A percentile compares a stretch with the other conserved stretches of the same genome.
Conservation (phyloP, 92 coral and sea anemone species). For the Porites cylindrica region DNA sequence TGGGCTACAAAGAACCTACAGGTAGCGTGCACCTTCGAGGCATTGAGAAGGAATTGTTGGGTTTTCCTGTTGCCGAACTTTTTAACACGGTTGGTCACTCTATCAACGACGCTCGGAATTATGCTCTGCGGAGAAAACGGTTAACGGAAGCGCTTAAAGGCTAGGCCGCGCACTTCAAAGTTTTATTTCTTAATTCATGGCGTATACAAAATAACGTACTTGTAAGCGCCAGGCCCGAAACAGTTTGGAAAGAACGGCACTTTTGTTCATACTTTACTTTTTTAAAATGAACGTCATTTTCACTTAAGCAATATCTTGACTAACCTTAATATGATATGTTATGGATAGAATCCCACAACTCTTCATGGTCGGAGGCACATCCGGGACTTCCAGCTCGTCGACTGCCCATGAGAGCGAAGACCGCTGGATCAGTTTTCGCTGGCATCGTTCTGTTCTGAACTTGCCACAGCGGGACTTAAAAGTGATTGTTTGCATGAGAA, state of each 20-base stretch:
- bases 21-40: neutral
- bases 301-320: neutral
- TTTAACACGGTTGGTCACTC: neutral
- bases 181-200: too few relatives aligned
- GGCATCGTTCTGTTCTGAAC: constrained; percentile 59
- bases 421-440: constrained; percentile 77
- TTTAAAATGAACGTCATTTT: neutral
- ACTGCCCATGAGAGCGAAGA: constrained; percentile 71
- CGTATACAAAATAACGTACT: too few relatives aligned
- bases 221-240: too few relatives aligned
- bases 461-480: constrained; percentile 79
- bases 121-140: neutral
- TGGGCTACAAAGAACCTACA: too few relatives aligned
- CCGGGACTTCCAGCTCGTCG: constrained; percentile 86
- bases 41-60: neutral
- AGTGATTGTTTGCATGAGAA: constrained; percentile 69
- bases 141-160: neutral
- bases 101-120: neutral
- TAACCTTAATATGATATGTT: constrained; percentile 85
- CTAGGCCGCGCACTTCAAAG: too few relatives aligned
- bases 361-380: constrained; percentile 91
- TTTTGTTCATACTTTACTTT: too few relatives aligned
- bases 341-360: constrained; percentile 88
- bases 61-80: neutral
- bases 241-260: too few relatives aligned